phyloP scores from a whole-genome alignment of 2,888 invertebrate species.

The Agrypnus murinus region DNA sequence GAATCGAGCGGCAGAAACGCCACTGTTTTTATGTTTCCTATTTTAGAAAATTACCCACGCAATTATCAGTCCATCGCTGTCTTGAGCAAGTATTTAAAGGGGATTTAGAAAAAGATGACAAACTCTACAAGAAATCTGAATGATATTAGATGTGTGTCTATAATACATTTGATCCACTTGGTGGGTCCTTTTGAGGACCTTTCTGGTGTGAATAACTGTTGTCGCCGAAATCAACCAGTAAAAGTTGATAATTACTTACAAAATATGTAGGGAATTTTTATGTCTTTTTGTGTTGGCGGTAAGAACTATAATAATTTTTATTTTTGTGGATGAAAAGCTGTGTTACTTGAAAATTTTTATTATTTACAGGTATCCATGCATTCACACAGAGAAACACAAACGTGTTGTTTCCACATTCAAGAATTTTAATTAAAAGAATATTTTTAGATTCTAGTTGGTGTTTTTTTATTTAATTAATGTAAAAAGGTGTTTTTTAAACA shows the following conservation, averaged over 20 bases:
- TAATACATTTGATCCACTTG: conserved; percentile 17
- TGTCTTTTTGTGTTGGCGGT: conserved; percentile 9
- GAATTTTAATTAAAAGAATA: conserved; percentile 29
- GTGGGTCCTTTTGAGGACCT: conserved; percentile 39
- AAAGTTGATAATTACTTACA: conserved; percentile 18
- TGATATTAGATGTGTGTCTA: neutral
- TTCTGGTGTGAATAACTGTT: conserved; percentile 45
- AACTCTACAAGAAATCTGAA: neutral
- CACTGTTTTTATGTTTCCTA: conserved; percentile 39
- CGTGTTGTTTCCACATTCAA: neutral
- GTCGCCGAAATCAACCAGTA: conserved; percentile 34
- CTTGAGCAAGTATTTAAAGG: conserved; percentile 60
- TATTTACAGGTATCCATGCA: neutral
- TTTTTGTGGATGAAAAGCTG: neutral
- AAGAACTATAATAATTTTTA: conserved; percentile 9
- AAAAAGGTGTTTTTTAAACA: conserved; percentile 18
- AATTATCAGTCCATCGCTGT: conserved; percentile 63
- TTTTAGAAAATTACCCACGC: conserved; percentile 48
- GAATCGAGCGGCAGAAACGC: conserved; percentile 46
- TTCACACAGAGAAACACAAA: neutral
- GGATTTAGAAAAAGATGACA: conserved; percentile 53
- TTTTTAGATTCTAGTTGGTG: neutral
- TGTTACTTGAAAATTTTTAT: neutral
- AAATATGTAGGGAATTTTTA: conserved; percentile 31
- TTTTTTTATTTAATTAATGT: conserved; percentile 2